Conservation (phyloP, 2,797 vertebrate species). For the Lithobates pipiens region DNA sequence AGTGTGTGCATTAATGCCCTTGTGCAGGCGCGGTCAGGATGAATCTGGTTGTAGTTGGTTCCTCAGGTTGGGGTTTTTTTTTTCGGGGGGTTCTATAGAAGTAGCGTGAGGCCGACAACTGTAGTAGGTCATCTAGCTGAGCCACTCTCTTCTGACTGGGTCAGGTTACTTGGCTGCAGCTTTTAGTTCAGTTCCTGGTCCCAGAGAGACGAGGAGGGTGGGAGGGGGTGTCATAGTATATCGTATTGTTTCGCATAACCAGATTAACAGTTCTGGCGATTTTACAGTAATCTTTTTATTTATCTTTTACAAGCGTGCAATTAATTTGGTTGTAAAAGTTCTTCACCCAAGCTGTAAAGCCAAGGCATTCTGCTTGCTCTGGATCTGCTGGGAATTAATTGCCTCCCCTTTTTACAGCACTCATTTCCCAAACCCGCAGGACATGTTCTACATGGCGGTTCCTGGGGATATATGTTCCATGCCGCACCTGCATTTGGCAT, state of each 20-base stretch:
- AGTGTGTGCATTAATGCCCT: neutral
- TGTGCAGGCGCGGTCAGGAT: slow-evolving; percentile 7
- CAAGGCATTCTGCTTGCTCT: neutral
- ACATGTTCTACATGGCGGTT: slow-evolving; percentile 21
- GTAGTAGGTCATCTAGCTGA: neutral
- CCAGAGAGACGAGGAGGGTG: neutral
- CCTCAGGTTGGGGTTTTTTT: neutral
- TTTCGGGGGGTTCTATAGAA: neutral
- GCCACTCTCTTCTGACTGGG: neutral
- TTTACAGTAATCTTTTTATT: neutral
- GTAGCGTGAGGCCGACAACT: neutral
- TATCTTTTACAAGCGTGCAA: slow-evolving; percentile 15
- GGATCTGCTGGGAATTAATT: slow-evolving; percentile 21
- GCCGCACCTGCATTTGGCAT: neutral
- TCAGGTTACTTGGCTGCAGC: slow-evolving; percentile 4
- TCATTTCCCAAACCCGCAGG: slow-evolving; percentile 27
- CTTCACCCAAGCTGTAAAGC: slow-evolving; percentile 5
- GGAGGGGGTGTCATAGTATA: neutral
- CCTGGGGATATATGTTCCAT: neutral
- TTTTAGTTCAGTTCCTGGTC: neutral
- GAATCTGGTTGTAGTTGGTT: slow-evolving; percentile 23
- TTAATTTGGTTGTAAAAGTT: slow-evolving; percentile 41
- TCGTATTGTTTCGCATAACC: neutral
- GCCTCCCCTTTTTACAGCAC: slow-evolving; percentile 2
- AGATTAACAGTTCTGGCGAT: neutral